Conservation (phyloP, 1,140 invertebrate genomes). For the Conus ventricosus region DNA sequence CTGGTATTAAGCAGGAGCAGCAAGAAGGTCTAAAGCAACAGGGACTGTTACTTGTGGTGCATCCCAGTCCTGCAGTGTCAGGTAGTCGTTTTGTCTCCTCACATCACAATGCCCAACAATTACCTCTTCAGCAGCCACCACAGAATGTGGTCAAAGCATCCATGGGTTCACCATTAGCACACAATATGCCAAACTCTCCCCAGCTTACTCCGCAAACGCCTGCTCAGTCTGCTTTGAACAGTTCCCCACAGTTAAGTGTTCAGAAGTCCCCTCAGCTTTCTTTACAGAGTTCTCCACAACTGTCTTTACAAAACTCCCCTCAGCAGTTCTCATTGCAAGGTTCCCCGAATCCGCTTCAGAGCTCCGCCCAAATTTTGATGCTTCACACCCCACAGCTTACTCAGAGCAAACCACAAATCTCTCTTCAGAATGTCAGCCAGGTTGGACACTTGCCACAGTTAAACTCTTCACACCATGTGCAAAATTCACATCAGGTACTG, state of each 20-base stretch:
- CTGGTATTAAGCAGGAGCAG: background rate
- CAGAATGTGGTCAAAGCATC: background rate
- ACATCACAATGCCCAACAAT: background rate
- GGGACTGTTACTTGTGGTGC: background rate
- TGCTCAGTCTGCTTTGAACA: background rate
- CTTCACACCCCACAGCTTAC: background rate
- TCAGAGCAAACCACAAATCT: background rate
- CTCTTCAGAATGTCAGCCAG: background rate
- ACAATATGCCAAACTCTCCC: background rate
- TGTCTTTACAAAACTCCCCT: constrained; percentile 14
- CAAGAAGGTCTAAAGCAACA: background rate
- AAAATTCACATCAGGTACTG: background rate
- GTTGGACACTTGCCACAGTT: background rate
- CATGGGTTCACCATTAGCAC: background rate
- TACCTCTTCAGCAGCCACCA: background rate
- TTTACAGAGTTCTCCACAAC: background rate
- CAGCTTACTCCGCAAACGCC: background rate
- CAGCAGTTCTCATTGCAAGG: background rate
- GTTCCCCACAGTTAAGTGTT: background rate
- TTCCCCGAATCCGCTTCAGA: background rate
- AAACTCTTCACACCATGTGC: background rate
- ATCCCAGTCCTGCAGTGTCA: background rate
- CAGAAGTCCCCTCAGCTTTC: background rate
- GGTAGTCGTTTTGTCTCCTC: background rate
- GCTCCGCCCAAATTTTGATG: background rate